These are phyloP conservation scores for human DNA, from an alignment of 2,113 vertebrate species.

Conservation along the genomic window GRCh38 chr13:111760001-111760500, in stretches of 20 bases:
- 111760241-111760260: accelerated
- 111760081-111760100: neutral
- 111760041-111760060: neutral
- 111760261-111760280: neutral
- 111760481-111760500: accelerated
- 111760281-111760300: no score
- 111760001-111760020: no score
- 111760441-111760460: neutral
- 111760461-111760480: neutral
- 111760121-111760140: no score
- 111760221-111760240: accelerated
- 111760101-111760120: neutral
- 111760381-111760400: neutral
- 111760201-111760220: no score
- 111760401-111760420: neutral
- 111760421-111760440: accelerated
- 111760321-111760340: neutral
- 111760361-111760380: accelerated
- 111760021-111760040: neutral
- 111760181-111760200: neutral
- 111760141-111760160: no score
- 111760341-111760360: neutral
- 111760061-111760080: neutral
- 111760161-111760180: neutral
- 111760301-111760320: neutral